phyloP scores from a whole-genome alignment of 2,113 vertebrate genomes.

The Platysternon megacephalum region DNA sequence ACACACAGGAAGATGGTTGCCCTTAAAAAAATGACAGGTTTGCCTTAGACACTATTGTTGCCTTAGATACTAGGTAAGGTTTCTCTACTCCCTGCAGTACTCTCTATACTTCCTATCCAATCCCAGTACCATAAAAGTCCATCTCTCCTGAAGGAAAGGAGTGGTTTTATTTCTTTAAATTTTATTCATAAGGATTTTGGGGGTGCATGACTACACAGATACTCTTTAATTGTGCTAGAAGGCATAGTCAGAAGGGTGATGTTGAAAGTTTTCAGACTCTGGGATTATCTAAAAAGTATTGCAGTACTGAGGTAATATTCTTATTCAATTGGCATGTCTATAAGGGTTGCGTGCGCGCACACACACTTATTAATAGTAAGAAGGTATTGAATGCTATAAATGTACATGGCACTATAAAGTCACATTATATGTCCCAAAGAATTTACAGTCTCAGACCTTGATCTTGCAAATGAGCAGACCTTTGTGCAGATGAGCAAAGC shows the following conservation, averaged over 20 bases:
- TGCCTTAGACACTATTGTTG: accelerated
- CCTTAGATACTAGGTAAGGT: neutral
- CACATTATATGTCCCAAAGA: neutral
- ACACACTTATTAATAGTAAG: neutral
- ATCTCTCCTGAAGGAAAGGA: neutral
- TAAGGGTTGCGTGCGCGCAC: neutral
- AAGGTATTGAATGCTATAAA: neutral
- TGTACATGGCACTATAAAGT: neutral
- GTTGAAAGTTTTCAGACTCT: neutral
- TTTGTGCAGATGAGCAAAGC: neutral
- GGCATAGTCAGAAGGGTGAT: neutral
- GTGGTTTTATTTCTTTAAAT: neutral
- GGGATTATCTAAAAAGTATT: neutral
- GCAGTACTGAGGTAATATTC: neutral
- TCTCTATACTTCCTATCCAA: neutral
- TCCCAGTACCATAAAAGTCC: neutral
- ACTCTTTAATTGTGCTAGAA: accelerated
- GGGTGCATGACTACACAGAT: neutral
- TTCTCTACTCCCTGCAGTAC: constrained; percentile 9
- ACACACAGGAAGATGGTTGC: constrained; percentile 22
- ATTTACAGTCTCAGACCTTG: neutral
- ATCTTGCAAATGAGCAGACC: neutral
- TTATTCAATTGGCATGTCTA: neutral
- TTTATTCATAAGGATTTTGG: neutral
- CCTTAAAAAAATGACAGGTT: neutral